phyloP scores from a whole-genome alignment of 2,888 invertebrate species.

The Brachyptera putata region DNA sequence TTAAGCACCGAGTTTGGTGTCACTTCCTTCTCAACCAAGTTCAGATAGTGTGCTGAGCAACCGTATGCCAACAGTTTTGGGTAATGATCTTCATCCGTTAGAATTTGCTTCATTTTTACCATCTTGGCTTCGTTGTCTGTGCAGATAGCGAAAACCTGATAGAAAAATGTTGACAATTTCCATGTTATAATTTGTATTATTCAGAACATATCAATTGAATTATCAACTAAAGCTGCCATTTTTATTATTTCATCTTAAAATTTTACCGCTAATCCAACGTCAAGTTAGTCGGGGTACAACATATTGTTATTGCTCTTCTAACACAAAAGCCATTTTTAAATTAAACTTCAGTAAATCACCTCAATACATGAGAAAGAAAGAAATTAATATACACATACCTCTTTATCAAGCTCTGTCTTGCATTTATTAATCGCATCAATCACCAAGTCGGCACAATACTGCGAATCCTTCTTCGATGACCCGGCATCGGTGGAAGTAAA shows the following conservation, averaged over 20 bases:
- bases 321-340: no score
- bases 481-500: conserved; percentile 12
- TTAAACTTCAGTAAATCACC: no score
- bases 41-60: conserved; percentile 4
- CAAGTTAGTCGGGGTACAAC: no score
- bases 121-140: conserved; percentile 4
- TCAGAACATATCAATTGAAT: no score
- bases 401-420: no score
- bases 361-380: no score
- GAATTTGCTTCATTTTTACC: not conserved
- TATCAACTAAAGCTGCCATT: no score
- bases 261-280: no score
- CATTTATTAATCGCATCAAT: not conserved
- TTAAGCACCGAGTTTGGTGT: not conserved
- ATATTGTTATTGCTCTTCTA: no score
- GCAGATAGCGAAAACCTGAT: conserved; percentile 4
- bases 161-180: conserved; percentile 10
- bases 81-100: not conserved
- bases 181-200: no score
- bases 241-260: no score
- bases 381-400: no score
- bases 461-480: not conserved
- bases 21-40: not conserved
- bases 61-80: not conserved
- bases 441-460: conserved; percentile 11